These are phyloP conservation scores for Sebastes reedi DNA, from an alignment of 2,797 vertebrate genomes.

Conservation along the genomic window DNA sequence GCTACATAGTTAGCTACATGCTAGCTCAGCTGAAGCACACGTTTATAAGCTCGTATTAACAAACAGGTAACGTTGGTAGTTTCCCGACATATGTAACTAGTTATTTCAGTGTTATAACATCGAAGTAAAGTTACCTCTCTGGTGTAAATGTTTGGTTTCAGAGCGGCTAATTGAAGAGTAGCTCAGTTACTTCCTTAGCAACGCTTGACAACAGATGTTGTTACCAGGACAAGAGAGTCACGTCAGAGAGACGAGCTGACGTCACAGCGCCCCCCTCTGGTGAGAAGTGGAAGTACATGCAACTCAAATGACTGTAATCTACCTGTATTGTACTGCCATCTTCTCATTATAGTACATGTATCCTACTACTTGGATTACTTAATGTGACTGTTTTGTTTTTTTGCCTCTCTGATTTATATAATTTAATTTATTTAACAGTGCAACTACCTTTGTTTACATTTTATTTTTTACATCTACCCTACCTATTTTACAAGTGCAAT, in stretches of 20 bases:
- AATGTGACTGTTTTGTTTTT: background rate
- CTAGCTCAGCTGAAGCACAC: conserved; percentile 7
- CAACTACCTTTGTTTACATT: too few relatives aligned
- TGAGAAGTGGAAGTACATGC: background rate
- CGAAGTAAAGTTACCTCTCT: conserved; percentile 27
- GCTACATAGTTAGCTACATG: background rate
- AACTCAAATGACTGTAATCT: background rate
- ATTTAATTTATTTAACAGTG: too few relatives aligned
- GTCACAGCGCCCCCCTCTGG: conserved; percentile 49
- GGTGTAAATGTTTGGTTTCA: background rate
- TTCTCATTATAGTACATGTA: too few relatives aligned
- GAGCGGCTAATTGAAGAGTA: conserved; percentile 9
- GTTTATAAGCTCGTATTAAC: background rate
- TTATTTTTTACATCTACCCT: too few relatives aligned
- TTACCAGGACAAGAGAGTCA: conserved; percentile 62
- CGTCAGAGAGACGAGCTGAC: background rate
- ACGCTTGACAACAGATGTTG: conserved; percentile 72
- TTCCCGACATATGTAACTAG: background rate
- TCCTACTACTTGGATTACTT: background rate
- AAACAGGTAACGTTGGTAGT: too few relatives aligned
- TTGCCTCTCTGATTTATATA: background rate
- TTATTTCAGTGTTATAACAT: background rate
- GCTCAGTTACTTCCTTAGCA: conserved; percentile 75
- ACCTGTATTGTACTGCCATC: background rate
- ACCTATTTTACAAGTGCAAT: too few relatives aligned